Evolutionary conservation across 2,888 invertebrate species (phyloP), one percentile per base, ranked within the genome.

Genomic region (Mimachlamys varia): DNA sequence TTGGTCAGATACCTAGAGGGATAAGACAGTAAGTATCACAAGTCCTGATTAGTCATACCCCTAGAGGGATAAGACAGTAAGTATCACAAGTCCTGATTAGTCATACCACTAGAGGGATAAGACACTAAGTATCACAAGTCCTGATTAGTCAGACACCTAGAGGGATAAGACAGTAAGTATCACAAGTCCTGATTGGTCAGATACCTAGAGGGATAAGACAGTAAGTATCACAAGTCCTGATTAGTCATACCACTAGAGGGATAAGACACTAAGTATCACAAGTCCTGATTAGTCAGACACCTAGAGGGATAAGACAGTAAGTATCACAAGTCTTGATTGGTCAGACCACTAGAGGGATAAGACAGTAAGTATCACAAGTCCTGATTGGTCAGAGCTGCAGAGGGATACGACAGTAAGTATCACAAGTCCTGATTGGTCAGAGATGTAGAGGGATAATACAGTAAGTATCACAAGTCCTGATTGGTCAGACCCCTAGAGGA

Each of bases 161-260:
- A 44, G 44, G 44, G 44, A 44, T 44, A 44, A 5, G 44, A 44
- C 44, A 44, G 44, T 44, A 44, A 44, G 44, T 44, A 44, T 44
- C 44, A 44, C 44, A 22, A n/a, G n/a, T 53, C 44, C 44, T 44
- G 44, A 44, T 44, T 44, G 44, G 44, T 44, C 44, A 44, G 44
- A 44, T 7, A 5, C 44, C 7, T 44, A 44, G 44, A 44, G 44
- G 44, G 44, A 44, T 44, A 44, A 5, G 44, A 44, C 44, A 44
- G 7, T 44, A 44, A 44, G 44, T 44, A 44, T 92, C 91, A 55
- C 94, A 92, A 87, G 91, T 95, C 50, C 90, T 95, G 33, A 92
- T 95, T 90, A 95, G 95, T 17, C 95, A 95, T 90, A 95, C 95
- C 37, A 95, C 95, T 22, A n/a, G n/a, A n/a, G n/a, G n/a, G n/a